Evolutionary conservation across 2,113 vertebrate genomes (phyloP).

Genomic region (Eulemur rufifrons): DNA sequence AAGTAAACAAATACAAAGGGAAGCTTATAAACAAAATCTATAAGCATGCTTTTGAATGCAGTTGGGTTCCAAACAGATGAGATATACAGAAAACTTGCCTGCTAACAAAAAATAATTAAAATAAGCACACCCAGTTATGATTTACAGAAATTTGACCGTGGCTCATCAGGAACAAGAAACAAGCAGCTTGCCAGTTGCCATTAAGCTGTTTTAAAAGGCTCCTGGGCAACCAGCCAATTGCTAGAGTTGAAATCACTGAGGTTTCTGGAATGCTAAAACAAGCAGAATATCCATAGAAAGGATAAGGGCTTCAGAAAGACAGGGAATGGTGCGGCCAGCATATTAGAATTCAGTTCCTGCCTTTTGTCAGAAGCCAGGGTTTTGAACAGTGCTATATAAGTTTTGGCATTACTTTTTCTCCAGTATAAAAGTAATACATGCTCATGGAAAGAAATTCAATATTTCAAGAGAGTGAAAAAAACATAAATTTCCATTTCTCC

Average conservation of each 20-base stretch:
- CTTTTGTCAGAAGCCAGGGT: background rate
- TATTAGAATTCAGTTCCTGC: slow-evolving; percentile 17
- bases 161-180: background rate
- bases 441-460: background rate
- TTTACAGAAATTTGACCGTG: background rate
- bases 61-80: slow-evolving; percentile 3
- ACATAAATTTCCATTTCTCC: background rate
- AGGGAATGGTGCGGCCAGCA: background rate
- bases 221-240: background rate
- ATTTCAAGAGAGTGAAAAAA: background rate
- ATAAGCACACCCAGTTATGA: background rate
- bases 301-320: background rate
- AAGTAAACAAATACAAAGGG: background rate
- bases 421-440: background rate
- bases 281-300: background rate
- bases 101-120: slow-evolving; percentile 15
- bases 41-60: background rate
- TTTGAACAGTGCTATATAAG: background rate
- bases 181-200: background rate
- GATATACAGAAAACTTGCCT: background rate
- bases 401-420: background rate
- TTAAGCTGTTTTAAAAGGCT: slow-evolving; percentile 24
- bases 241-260: slow-evolving; percentile 12
- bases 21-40: background rate
- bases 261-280: slow-evolving; percentile 3